Base-by-base conservation (phyloP, 2,797 vertebrate genomes). In the Pangasius mekongensis region DNA sequence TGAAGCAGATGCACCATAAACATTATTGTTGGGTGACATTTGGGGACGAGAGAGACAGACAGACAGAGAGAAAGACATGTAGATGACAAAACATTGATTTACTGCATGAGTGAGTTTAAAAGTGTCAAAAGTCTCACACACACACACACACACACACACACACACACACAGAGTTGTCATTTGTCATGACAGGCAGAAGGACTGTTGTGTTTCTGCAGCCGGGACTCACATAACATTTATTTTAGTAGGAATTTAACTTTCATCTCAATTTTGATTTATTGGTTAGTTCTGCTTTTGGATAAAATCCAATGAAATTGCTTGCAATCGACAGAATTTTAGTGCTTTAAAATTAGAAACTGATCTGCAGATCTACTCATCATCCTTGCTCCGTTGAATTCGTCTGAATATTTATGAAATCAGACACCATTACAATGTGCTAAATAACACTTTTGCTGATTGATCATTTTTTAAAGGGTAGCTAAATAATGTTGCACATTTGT, bases 111-210 rank as follows among this genome's bases (percentile, higher is more conserved):
- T 30, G 73, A 80, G 8, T 87, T 39, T 56, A 81, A 47, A 27
- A 86, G 76, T 39, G 74, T 36, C 47, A 43, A 30, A 56, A 27
- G 3, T 3, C 22, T 20, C 84, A 83, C 86, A 87, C 86, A 91
- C 87, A 92, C 91, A 47, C 83, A 90, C 54, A 85, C 85, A 84
- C 87, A 88, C 86, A 91, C 88, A 92, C 91, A 47, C 81, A 89
- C 49, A 85, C 22, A 33, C 84, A 83, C 86, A 56, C 5, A 36
- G 22, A 85, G 64, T 54, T 77, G 73, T 76, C 11, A 49, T 24
- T n/a, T 10, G 39, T 47, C 73, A 47, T 13, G 24, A n/a, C 73
- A 49, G 47, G 3, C 27, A 14, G 39, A 76, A 1, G 11, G 43
- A 3, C 43, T 67, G 66, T 67, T 67, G n/a, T 33, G 30, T 30